Percentiles rank a stretch among this genome's conserved stretches.
Evolutionary conservation across 2,113 vertebrate genomes (phyloP).

Genomic region (Scortum barcoo): DNA sequence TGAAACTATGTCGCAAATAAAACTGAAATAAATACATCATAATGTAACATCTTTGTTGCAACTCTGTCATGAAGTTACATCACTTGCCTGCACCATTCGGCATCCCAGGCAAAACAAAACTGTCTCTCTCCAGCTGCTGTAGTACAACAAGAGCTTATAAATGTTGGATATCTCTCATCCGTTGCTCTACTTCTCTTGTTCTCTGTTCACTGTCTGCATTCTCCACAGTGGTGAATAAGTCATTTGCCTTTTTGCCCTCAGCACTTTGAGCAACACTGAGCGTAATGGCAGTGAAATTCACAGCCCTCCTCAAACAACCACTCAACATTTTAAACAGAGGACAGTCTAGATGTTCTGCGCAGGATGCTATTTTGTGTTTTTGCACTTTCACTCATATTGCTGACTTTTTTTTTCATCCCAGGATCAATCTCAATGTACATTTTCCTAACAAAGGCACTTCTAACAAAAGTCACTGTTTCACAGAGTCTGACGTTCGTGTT

Average conservation of each 20-base stretch:
- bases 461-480: neutral
- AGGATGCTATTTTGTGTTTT: no score
- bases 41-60: neutral
- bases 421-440: neutral
- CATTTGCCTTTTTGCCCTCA: constrained; percentile 37
- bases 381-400: neutral
- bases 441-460: neutral
- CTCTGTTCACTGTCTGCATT: constrained; percentile 28
- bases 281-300: neutral
- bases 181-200: constrained; percentile 29
- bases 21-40: neutral
- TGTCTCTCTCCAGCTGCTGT: constrained; percentile 35
- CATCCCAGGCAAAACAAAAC: constrained; percentile 16
- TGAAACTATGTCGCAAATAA: neutral
- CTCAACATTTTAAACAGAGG: neutral
- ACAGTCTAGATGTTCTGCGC: neutral
- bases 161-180: constrained; percentile 42
- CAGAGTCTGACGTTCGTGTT: constrained; percentile 11
- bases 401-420: neutral
- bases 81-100: constrained; percentile 14
- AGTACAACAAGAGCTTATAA: constrained; percentile 46
- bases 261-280: constrained; percentile 13
- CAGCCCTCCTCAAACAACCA: constrained; percentile 15
- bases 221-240: constrained; percentile 46
- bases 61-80: neutral